Evolutionary conservation across 2,113 vertebrate species (phyloP).

Genomic region (Nansenia antarctica): DNA sequence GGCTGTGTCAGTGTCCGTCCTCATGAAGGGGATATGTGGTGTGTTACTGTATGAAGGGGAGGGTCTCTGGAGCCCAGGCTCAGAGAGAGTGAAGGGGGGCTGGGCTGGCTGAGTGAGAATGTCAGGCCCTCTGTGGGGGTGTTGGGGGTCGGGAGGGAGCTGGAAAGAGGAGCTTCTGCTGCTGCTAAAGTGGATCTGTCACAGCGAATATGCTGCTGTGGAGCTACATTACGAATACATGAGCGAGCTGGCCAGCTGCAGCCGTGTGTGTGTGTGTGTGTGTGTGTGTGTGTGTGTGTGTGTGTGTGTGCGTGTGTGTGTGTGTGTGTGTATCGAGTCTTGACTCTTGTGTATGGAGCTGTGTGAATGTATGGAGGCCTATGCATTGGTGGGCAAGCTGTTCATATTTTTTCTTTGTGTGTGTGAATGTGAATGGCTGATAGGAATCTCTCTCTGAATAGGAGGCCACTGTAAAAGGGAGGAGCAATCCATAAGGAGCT

Average conservation of each 20-base stretch:
- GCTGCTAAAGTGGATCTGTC: conserved; percentile 41
- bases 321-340: neutral
- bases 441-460: conserved; percentile 8
- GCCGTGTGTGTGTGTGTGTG: conserved; percentile 1
- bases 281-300: neutral
- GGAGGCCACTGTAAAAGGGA: neutral
- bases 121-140: conserved; percentile 48
- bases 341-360: neutral
- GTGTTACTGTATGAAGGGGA: conserved; percentile 17
- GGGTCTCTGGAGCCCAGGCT: conserved; percentile 26
- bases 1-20: neutral
- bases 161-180: conserved; percentile 14
- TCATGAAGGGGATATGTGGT: conserved; percentile 9
- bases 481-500: neutral
- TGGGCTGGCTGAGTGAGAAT: conserved; percentile 54
- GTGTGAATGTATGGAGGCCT: neutral
- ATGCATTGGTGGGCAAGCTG: neutral
- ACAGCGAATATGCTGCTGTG: conserved; percentile 54
- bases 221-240: conserved; percentile 49
- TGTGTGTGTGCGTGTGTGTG: conserved; percentile 6
- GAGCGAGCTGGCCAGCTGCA: conserved; percentile 38
- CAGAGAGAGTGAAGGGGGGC: conserved; percentile 33
- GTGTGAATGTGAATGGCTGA: conserved; percentile 1
- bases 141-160: conserved; percentile 45
- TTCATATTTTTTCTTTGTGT: no score